Conservation (phyloP, 2,888 invertebrate genomes). For the Lysandra coridon region DNA sequence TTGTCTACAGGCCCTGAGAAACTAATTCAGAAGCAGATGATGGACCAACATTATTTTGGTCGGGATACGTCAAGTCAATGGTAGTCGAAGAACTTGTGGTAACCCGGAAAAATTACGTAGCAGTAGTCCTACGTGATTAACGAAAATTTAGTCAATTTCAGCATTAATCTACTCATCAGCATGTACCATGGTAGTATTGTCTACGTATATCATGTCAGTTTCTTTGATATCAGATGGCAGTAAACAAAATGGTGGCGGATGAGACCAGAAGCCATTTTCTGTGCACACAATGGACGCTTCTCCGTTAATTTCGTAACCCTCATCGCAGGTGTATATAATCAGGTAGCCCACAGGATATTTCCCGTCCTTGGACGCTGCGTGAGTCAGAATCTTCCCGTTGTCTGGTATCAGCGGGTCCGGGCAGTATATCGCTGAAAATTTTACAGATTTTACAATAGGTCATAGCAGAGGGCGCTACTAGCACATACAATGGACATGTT, state of each 20-base stretch:
- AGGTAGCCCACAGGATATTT: conserved; percentile 89
- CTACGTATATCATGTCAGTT: conserved; percentile 65
- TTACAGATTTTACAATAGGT: not conserved
- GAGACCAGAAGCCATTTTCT: conserved; percentile 93
- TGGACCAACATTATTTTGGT: not conserved
- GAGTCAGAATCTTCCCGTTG: conserved; percentile 81
- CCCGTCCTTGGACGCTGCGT: conserved; percentile 64
- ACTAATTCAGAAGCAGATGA: not conserved
- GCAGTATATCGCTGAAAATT: conserved; percentile 87
- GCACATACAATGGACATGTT: too few relatives aligned
- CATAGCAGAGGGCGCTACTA: too few relatives aligned
- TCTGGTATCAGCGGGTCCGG: conserved; percentile 86
- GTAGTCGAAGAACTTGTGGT: not conserved
- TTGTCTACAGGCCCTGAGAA: not conserved
- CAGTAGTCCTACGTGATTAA: too few relatives aligned
- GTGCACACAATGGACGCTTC: conserved; percentile 92
- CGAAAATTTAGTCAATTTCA: not conserved
- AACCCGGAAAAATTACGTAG: too few relatives aligned
- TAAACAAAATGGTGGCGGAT: conserved; percentile 90
- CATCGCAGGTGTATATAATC: conserved; percentile 84
- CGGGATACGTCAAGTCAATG: not conserved
- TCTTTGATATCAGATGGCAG: conserved; percentile 59
- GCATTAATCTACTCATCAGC: conserved; percentile 50
- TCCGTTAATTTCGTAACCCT: conserved; percentile 75
- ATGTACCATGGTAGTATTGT: conserved; percentile 67